Evolutionary conservation across 2,113 vertebrate species (phyloP).

Genomic region (Bucco capensis): DNA sequence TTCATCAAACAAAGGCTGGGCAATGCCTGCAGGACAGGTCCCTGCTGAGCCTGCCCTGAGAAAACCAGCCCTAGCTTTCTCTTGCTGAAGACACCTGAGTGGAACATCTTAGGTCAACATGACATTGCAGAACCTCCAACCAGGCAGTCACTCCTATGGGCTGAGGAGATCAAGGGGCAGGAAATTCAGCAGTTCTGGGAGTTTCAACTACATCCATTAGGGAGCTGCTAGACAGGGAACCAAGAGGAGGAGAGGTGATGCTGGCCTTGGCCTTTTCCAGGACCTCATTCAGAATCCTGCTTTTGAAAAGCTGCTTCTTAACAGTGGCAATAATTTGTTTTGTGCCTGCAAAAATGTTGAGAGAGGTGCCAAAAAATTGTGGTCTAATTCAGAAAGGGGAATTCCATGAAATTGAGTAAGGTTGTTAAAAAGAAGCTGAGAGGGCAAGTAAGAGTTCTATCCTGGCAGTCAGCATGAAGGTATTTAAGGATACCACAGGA

Average conservation of each 20-base stretch:
- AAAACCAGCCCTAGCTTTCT: neutral
- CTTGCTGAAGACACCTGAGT: neutral
- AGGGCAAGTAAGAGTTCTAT: neutral
- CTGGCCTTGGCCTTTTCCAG: neutral
- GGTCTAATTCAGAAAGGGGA: neutral
- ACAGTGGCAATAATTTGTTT: neutral
- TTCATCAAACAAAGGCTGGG: neutral
- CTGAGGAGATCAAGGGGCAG: neutral
- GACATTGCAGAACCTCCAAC: neutral
- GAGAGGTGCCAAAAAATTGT: neutral
- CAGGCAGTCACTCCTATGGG: accelerated
- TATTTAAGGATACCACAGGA: neutral
- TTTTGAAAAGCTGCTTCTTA: neutral
- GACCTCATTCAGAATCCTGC: neutral
- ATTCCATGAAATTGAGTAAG: neutral
- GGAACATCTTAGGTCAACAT: neutral
- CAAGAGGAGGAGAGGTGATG: neutral
- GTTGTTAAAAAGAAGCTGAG: neutral
- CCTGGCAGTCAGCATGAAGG: neutral
- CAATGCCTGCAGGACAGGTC: neutral
- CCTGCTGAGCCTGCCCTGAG: neutral
- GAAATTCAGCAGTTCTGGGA: neutral
- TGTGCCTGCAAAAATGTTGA: neutral
- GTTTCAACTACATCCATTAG: neutral
- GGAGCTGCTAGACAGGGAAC: neutral